phyloP scores from a whole-genome alignment of 2,113 vertebrate genomes.

The Bufo bufo region DNA sequence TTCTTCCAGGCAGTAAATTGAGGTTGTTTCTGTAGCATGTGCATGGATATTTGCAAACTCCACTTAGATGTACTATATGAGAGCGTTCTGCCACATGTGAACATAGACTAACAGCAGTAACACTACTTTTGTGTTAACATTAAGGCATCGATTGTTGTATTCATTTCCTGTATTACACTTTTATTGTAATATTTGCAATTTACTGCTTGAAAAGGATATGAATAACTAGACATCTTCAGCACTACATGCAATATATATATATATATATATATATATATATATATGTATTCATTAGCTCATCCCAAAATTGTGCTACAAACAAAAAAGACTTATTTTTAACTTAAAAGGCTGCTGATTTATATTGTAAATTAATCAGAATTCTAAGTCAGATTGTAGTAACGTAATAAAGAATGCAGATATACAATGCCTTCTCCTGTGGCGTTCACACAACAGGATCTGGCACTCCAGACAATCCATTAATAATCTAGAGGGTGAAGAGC shows the following conservation, averaged over 20 bases:
- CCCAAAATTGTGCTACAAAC: neutral
- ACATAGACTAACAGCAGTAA: no score
- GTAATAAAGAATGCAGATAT: conserved; percentile 32
- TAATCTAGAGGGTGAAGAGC: conserved; percentile 28
- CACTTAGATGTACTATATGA: no score
- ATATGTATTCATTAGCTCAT: neutral
- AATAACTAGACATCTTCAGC: neutral
- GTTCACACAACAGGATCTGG: conserved; percentile 39
- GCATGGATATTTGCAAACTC: no score
- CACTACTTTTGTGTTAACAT: no score
- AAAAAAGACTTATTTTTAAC: neutral
- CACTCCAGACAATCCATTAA: conserved; percentile 33
- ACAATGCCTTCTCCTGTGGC: conserved; percentile 30
- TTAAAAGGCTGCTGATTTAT: conserved; percentile 13
- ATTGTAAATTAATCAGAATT: conserved; percentile 26
- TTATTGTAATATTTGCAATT: neutral
- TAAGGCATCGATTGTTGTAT: neutral
- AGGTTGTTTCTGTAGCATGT: no score
- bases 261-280: neutral
- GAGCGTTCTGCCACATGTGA: no score
- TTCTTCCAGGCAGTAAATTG: no score
- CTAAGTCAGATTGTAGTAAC: neutral
- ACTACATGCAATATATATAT: neutral
- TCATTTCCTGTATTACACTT: neutral
- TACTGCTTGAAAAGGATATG: neutral